A percentile compares a stretch with the other conserved stretches of the same genome.
Evolutionary conservation across 1,140 invertebrate species (phyloP).

Genomic region (Saccostrea echinata): DNA sequence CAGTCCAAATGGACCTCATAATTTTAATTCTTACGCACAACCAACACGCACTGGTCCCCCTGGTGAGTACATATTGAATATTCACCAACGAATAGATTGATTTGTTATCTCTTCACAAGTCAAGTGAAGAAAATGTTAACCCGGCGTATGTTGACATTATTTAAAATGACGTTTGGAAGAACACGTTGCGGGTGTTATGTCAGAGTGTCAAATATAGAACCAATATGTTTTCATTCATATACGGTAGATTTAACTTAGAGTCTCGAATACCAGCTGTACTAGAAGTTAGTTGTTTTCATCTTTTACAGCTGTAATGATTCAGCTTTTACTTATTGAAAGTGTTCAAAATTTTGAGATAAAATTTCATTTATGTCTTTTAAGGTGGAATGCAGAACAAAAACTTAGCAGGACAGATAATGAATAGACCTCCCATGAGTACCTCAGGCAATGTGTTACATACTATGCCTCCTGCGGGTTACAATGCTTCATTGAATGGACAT

Average conservation of each 20-base stretch:
- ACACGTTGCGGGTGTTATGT: neutral
- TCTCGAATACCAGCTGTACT: too few relatives aligned
- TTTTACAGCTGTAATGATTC: too few relatives aligned
- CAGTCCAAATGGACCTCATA: slow-evolving; percentile 1
- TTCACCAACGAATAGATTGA: neutral
- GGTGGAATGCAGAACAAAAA: slow-evolving; percentile 21
- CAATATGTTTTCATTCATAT: too few relatives aligned
- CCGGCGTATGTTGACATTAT: neutral
- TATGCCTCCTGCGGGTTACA: neutral
- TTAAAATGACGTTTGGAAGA: slow-evolving; percentile 15
- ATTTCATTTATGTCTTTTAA: neutral
- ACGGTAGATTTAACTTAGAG: too few relatives aligned
- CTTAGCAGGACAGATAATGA: neutral
- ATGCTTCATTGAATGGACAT: slow-evolving; percentile 40
- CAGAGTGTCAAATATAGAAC: too few relatives aligned
- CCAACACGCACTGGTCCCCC: neutral
- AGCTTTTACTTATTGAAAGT: too few relatives aligned
- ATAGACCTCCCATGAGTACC: neutral
- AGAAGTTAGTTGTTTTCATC: too few relatives aligned
- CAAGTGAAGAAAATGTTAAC: neutral
- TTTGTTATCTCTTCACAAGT: neutral
- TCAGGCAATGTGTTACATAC: neutral
- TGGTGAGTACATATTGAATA: neutral
- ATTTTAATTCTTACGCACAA: neutral
- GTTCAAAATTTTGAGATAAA: too few relatives aligned